Evolutionary conservation across 2,888 invertebrate genomes (phyloP).

Genomic region (Andrena bucephala): DNA sequence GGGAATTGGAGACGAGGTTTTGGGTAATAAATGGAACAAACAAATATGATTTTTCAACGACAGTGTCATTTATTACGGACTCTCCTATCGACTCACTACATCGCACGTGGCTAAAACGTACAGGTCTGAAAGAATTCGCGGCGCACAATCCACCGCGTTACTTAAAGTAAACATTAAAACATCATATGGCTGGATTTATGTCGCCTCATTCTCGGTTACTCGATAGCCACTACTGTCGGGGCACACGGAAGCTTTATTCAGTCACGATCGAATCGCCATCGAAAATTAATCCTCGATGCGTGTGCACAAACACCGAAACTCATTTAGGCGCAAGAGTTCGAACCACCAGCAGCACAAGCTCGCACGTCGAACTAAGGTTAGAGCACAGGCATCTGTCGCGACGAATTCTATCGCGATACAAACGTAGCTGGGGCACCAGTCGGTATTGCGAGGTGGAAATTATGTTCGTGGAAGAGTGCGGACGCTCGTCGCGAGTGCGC

Average conservation of each 20-base stretch:
- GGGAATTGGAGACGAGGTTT: constrained; percentile 72
- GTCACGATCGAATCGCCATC: neutral
- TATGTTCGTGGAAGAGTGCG: neutral
- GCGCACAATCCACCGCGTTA: constrained; percentile 5
- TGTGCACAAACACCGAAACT: constrained; percentile 5
- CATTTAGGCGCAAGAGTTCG: neutral
- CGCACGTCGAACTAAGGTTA: constrained; percentile 25
- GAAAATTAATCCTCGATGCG: neutral
- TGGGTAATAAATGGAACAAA: constrained; percentile 81
- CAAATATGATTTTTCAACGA: constrained; percentile 74
- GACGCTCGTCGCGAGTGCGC: neutral
- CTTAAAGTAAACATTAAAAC: neutral
- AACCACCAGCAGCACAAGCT: constrained; percentile 30
- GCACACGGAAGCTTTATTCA: constrained; percentile 1
- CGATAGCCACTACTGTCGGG: neutral
- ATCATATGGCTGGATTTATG: too few species aligned
- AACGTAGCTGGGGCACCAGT: neutral
- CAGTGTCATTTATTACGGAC: constrained; percentile 66
- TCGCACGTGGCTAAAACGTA: neutral
- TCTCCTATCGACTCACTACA: constrained; percentile 20
- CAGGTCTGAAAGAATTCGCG: constrained; percentile 4
- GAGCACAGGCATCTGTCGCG: constrained; percentile 14
- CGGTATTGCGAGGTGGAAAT: neutral
- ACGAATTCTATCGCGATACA: neutral
- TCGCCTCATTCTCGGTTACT: neutral